Evolutionary conservation across 2,797 vertebrate genomes (phyloP).

Genomic region (Cephalopachus bancanus): DNA sequence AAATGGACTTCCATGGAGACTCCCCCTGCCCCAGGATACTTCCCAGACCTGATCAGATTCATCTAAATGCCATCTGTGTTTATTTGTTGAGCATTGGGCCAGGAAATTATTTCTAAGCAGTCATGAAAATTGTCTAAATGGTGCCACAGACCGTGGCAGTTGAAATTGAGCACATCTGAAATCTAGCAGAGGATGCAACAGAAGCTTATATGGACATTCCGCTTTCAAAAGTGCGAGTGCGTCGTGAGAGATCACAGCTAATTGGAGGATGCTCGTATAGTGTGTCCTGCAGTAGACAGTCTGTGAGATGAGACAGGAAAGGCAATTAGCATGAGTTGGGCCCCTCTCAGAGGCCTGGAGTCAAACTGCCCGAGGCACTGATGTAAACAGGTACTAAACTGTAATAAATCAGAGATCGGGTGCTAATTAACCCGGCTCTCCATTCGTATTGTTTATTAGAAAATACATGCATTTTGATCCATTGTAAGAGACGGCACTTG

Average conservation of each 20-base stretch:
- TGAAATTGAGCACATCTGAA: not conserved
- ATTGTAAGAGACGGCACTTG: not conserved
- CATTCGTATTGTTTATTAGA: not conserved
- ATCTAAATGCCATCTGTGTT: not conserved
- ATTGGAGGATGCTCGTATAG: fast-evolving
- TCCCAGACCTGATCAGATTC: too few relatives aligned
- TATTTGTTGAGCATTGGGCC: not conserved
- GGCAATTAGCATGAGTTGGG: not conserved
- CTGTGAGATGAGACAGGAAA: not conserved
- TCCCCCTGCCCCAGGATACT: fast-evolving
- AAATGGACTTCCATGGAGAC: not conserved
- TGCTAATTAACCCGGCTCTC: not conserved
- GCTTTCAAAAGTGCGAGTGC: not conserved
- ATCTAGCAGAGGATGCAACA: not conserved
- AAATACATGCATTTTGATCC: not conserved
- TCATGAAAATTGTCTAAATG: not conserved
- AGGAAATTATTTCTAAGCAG: not conserved
- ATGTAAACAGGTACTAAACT: not conserved
- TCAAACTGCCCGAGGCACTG: not conserved
- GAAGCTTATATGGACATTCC: not conserved
- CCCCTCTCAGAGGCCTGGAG: not conserved
- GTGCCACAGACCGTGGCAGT: fast-evolving
- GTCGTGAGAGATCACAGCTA: not conserved
- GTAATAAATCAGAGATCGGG: not conserved
- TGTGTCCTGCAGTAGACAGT: not conserved